Percentiles rank a stretch among this genome's conserved stretches.
Conservation (phyloP, 2,113 vertebrate genomes). For the Hymenochirus boettgeri region DNA sequence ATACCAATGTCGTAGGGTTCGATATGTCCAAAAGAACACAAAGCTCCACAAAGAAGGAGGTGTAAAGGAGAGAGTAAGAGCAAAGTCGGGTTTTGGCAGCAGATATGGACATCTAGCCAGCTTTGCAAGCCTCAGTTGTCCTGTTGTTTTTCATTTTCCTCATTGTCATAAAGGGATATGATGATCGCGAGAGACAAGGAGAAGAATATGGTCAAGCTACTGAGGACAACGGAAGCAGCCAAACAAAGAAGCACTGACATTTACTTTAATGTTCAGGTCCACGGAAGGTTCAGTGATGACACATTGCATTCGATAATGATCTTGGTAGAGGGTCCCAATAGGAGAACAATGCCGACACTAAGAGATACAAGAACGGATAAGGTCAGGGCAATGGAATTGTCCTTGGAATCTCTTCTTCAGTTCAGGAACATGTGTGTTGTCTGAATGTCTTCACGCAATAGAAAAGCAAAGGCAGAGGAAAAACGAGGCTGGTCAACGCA, state of each 20-base stretch:
- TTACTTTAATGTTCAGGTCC: neutral
- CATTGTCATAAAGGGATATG: constrained; percentile 16
- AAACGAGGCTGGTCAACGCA: constrained; percentile 15
- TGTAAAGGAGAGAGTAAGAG: constrained; percentile 10
- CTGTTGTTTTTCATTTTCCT: neutral
- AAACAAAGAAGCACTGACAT: constrained; percentile 11
- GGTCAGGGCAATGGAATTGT: constrained; percentile 1
- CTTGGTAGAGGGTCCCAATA: constrained; percentile 20
- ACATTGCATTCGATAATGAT: neutral
- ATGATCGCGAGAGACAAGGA: constrained; percentile 2
- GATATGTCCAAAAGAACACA: neutral
- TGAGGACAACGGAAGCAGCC: neutral
- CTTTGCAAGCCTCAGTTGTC: neutral
- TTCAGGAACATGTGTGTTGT: constrained; percentile 1
- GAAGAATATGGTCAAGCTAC: constrained; percentile 3
- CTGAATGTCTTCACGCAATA: constrained; percentile 22
- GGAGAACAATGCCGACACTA: neutral
- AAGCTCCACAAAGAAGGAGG: neutral
- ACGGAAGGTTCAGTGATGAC: neutral
- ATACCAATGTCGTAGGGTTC: neutral
- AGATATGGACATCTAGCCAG: constrained; percentile 4
- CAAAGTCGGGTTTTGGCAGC: constrained; percentile 17
- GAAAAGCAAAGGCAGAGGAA: constrained; percentile 23
- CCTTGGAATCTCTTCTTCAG: constrained; percentile 4
- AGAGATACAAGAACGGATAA: neutral